Base-by-base conservation (phyloP, 2,797 vertebrate genomes). In the Mycteria americana region DNA sequence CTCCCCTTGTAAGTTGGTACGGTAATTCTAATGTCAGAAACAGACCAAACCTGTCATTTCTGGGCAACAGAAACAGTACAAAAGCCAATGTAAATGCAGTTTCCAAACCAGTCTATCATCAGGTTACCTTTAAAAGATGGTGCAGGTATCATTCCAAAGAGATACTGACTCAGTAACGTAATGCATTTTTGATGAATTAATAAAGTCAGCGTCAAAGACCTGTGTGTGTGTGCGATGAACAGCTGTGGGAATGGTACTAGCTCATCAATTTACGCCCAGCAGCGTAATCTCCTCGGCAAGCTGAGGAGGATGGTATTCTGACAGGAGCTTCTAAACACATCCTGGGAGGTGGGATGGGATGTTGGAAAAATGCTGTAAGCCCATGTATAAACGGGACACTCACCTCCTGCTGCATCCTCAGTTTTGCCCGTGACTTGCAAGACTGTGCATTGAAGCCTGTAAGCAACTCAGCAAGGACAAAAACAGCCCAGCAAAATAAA, bases 191-290 rank as follows among this genome's bases (percentile, higher is more conserved):
- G 39, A 56, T 43, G 28, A 76, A 59, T 46, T 21, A 95, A 91
- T 88, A 68, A 76, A 92, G 31, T 17, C 0, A 43, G 76, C 6
- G 10, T 27, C 87, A 22, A 43, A 62, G 74, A 7, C 5, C 35
- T 8, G 3, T 0, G 51, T 27, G 1, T 17, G 33, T 41, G 60
- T 4, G 10, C 3, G 6, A 37, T n/a, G 14, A 68, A 15, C 18
- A 45, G 82, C 75, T 15, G 37, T 3, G 27, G 65, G 24, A 75
- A 33, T 0, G 14, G 33, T 11, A 54, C 1, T 0, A 60, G 41
- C 79, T 24, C 51, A 2, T 27, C 33, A 18, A 24, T 10, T 27
- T 13, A 17, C 33, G 27, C 6, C 22, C 70, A 12, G 73, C 92
- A 60, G 56, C 3, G 11, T 3, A 2, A 18, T 4, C 53, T 53